Conservation (phyloP, 2,888 invertebrate genomes). For the Eumacrocentrus americanus region DNA sequence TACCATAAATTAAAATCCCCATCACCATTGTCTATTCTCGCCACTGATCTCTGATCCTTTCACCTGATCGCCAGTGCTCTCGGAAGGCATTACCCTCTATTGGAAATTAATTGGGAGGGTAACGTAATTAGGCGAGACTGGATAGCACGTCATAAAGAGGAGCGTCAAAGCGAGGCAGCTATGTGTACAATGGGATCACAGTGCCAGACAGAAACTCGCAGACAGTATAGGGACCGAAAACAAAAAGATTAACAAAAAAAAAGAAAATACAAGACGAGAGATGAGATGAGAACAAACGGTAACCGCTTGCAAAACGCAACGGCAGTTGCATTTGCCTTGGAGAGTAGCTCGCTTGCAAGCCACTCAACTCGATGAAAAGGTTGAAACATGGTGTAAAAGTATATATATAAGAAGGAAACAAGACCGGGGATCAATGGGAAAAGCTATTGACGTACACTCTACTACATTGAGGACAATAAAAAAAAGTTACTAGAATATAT, state of each 20-base stretch:
- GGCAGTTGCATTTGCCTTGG: not conserved
- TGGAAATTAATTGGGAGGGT: not conserved
- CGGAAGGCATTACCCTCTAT: not conserved
- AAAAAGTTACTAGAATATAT: no score
- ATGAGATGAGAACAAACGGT: not conserved
- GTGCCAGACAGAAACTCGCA: not conserved
- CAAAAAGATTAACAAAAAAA: not conserved
- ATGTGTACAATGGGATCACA: conserved; percentile 12
- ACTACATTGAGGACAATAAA: no score
- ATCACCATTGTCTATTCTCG: not conserved
- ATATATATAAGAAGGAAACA: not conserved
- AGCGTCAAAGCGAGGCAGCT: conserved; percentile 2
- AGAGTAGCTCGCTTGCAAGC: not conserved
- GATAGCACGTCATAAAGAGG: not conserved
- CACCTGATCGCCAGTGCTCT: not conserved
- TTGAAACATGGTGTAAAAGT: not conserved
- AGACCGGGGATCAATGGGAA: no score
- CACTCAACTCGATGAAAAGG: not conserved
- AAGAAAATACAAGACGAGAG: not conserved
- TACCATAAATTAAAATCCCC: not conserved
- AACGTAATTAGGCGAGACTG: not conserved
- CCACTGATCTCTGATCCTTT: not conserved
- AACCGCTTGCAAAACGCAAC: not conserved
- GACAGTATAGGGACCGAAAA: not conserved
- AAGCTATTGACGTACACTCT: no score